Evolutionary conservation across 2,113 vertebrate genomes (phyloP).

Genomic region (Anhinga rufa): DNA sequence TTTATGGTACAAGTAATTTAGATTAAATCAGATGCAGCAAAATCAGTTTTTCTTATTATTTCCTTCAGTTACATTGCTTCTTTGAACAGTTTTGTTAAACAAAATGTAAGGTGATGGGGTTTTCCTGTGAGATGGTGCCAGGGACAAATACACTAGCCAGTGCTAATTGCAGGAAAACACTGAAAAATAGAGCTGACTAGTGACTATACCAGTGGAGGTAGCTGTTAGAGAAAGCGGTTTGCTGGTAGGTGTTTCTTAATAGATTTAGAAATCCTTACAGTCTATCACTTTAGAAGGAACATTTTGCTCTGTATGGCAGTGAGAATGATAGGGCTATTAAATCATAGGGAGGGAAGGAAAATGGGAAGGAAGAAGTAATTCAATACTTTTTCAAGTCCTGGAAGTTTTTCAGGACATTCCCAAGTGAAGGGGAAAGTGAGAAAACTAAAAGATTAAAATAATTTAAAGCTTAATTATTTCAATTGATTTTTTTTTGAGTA

Average conservation of each 20-base stretch:
- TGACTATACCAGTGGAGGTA: background rate
- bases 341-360: background rate
- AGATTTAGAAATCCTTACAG: background rate
- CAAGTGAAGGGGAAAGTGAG: background rate
- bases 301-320: background rate
- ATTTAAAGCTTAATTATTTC: background rate
- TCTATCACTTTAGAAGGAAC: background rate
- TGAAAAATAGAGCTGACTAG: background rate
- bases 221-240: background rate
- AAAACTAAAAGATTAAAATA: background rate
- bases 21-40: background rate
- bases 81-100: background rate
- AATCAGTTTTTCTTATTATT: background rate
- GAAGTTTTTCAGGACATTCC: background rate
- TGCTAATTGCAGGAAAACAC: background rate
- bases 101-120: background rate
- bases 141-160: background rate
- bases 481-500: background rate
- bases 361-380: background rate
- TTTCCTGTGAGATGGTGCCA: background rate
- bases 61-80: background rate
- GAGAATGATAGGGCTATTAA: background rate
- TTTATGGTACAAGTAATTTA: background rate
- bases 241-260: background rate
- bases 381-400: background rate